These are phyloP conservation scores for Drosophila lacicola DNA, from an alignment of 2,888 invertebrate species.

Conservation along the genomic window DNA sequence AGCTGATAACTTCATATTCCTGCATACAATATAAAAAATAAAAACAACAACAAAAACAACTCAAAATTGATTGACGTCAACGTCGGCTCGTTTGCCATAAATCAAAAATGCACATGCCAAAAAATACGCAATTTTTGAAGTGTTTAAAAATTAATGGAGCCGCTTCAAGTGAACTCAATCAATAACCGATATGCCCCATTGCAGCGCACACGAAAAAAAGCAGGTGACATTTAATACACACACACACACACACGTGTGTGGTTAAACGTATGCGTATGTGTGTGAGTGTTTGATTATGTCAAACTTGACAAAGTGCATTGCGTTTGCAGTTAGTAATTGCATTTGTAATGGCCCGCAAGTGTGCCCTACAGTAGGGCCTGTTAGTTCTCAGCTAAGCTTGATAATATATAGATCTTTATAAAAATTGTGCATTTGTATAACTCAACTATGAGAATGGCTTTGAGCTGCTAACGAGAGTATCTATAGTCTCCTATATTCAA, in stretches of 20 bases:
- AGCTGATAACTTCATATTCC: slow-evolving; percentile 54
- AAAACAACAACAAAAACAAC: slow-evolving; percentile 12
- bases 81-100: slow-evolving; percentile 52
- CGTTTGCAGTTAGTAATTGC: slow-evolving; percentile 36
- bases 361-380: neutral
- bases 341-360: slow-evolving; percentile 32
- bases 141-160: slow-evolving; percentile 68
- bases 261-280: neutral
- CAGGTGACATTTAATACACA: slow-evolving; percentile 12
- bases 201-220: slow-evolving; percentile 4
- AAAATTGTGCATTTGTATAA: no score
- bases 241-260: neutral
- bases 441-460: no score
- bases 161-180: slow-evolving; percentile 50
- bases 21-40: slow-evolving; percentile 16
- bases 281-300: neutral
- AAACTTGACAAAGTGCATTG: slow-evolving; percentile 19
- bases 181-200: slow-evolving; percentile 51
- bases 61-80: slow-evolving; percentile 63
- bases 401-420: no score
- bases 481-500: no score
- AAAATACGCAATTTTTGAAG: slow-evolving; percentile 62
- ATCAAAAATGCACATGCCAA: slow-evolving; percentile 71
- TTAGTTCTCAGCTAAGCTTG: no score
- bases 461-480: no score